These are phyloP conservation scores for Metopia argyrocephala DNA, from an alignment of 2,888 invertebrate genomes.

Conservation along the genomic window DNA sequence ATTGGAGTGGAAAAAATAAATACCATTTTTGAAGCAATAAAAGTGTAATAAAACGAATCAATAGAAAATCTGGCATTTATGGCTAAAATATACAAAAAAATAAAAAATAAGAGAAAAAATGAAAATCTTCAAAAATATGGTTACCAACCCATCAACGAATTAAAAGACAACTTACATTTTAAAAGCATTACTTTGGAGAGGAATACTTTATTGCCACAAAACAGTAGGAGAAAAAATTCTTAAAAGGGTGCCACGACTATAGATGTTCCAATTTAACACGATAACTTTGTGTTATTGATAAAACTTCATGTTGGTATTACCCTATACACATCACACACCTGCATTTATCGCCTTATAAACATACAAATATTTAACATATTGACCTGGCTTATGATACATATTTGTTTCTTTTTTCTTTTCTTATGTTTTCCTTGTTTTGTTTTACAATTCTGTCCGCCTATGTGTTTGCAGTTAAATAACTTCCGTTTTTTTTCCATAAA, in stretches of 20 bases:
- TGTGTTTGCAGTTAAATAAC: conserved; percentile 19
- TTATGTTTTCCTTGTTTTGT: no score
- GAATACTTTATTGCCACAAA: conserved; percentile 18
- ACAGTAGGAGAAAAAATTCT: not conserved
- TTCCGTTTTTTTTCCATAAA: conserved; percentile 18
- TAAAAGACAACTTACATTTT: no score
- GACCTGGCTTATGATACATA: conserved; percentile 7
- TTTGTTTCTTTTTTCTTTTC: not conserved
- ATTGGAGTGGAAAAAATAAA: not conserved
- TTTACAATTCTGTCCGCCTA: not conserved
- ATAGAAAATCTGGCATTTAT: conserved; percentile 28
- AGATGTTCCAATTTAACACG: no score
- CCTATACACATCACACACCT: conserved; percentile 27
- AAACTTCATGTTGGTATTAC: not conserved
- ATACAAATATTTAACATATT: conserved; percentile 12
- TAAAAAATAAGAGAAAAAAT: not conserved
- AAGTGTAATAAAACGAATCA: conserved; percentile 9
- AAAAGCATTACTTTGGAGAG: no score
- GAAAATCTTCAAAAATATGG: not conserved
- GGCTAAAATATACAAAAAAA: conserved; percentile 20
- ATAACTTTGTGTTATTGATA: not conserved
- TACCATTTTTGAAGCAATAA: not conserved
- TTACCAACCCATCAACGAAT: not conserved
- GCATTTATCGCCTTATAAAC: not conserved
- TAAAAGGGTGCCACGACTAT: not conserved